phyloP scores from a whole-genome alignment of 2,888 invertebrate species.

The Dusona sp. region DNA sequence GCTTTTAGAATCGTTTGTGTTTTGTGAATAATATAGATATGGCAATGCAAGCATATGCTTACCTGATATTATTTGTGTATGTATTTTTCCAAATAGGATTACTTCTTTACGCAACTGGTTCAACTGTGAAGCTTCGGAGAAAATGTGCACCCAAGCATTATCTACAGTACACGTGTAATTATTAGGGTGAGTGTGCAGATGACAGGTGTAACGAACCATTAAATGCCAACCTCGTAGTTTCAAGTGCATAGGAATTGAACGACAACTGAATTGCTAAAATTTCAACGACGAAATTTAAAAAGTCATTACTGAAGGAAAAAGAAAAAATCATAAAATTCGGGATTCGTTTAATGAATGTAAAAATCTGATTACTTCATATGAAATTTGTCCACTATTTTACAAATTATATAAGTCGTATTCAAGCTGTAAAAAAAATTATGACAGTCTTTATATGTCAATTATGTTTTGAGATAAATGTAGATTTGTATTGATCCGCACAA shows the following conservation, averaged over 20 bases:
- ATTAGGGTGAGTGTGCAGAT: constrained; percentile 17
- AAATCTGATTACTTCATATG: not conserved
- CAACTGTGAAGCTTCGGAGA: constrained; percentile 21
- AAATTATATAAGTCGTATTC: not conserved
- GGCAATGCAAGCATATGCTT: not conserved
- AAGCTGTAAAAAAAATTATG: not conserved
- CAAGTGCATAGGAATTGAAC: constrained; percentile 10
- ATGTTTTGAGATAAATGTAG: not conserved
- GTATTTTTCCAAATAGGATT: not conserved
- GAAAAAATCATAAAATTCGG: too few species aligned
- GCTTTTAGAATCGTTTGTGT: not conserved
- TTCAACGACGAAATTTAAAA: not conserved
- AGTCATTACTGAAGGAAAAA: too few species aligned
- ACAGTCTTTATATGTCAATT: not conserved
- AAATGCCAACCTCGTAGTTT: not conserved
- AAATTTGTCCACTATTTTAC: not conserved
- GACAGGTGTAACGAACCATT: constrained; percentile 42
- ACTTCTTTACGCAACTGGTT: not conserved
- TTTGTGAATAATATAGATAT: constrained; percentile 6
- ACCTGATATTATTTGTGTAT: not conserved
- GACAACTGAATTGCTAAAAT: not conserved
- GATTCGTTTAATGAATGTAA: not conserved
- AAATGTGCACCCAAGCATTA: constrained; percentile 24
- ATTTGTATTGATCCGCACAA: not conserved
- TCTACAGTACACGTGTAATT: constrained; percentile 35